Evolutionary conservation across 1,140 invertebrate species (phyloP).

Genomic region (Platyura marginata): DNA sequence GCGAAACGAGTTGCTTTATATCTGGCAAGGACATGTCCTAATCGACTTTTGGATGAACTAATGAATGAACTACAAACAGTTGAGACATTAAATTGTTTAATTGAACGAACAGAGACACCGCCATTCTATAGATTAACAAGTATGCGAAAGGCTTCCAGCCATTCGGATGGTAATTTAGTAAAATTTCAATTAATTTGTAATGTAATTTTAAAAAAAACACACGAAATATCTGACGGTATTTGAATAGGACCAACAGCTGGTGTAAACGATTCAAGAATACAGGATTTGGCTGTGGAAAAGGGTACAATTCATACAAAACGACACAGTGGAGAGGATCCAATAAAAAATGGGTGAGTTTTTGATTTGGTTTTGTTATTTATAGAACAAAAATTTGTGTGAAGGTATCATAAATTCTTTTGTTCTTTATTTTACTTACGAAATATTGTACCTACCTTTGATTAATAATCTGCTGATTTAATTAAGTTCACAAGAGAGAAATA

Average conservation of each 20-base stretch:
- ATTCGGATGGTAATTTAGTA: constrained; percentile 59
- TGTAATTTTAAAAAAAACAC: too few relatives aligned
- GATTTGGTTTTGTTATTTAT: too few relatives aligned
- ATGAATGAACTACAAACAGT: constrained; percentile 94
- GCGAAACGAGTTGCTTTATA: constrained; percentile 89
- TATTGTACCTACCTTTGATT: too few relatives aligned
- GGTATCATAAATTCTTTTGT: too few relatives aligned
- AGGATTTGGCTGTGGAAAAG: constrained; percentile 54
- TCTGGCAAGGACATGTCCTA: constrained; percentile 72
- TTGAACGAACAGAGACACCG: constrained; percentile 91
- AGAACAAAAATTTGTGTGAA: too few relatives aligned
- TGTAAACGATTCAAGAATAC: constrained; percentile 21
- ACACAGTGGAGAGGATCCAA: constrained; percentile 79
- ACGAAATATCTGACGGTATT: too few relatives aligned
- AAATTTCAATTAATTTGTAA: too few relatives aligned
- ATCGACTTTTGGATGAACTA: constrained; percentile 86
- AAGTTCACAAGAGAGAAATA: too few relatives aligned
- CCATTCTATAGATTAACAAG: constrained; percentile 89
- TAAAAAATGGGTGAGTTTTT: constrained; percentile 41
- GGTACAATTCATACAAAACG: constrained; percentile 93
- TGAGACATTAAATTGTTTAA: constrained; percentile 84
- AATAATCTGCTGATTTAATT: too few relatives aligned
- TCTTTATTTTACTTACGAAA: too few relatives aligned
- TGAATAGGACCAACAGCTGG: constrained; percentile 19
- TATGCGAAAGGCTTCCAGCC: constrained; percentile 74